These are phyloP conservation scores for Hypercompe scribonia DNA, from an alignment of 2,888 invertebrate genomes.

Conservation along the genomic window DNA sequence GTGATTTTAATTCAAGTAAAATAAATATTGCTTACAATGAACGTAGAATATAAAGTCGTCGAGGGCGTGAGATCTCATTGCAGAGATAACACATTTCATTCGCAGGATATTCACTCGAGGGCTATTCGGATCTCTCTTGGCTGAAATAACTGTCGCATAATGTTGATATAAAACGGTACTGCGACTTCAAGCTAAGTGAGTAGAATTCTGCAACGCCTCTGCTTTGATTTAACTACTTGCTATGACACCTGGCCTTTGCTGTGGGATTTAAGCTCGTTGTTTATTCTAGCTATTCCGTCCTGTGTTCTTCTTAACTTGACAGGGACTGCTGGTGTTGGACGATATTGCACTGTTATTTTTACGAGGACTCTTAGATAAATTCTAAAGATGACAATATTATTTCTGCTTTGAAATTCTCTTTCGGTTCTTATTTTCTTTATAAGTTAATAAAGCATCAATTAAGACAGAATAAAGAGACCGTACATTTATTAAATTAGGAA, in stretches of 20 bases:
- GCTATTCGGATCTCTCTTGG: constrained; percentile 69
- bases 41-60: constrained; percentile 37
- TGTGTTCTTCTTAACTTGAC: constrained; percentile 25
- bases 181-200: constrained; percentile 58
- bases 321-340: constrained; percentile 21
- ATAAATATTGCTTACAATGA: constrained; percentile 32
- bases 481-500: neutral
- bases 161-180: constrained; percentile 71
- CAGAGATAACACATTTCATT: constrained; percentile 67
- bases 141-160: constrained; percentile 81
- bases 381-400: neutral
- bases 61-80: constrained; percentile 29
- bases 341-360: constrained; percentile 8
- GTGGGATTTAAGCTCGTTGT: constrained; percentile 38
- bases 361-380: constrained; percentile 1
- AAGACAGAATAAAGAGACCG: neutral
- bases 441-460: neutral
- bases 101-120: constrained; percentile 70
- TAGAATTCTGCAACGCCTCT: constrained; percentile 47
- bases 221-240: constrained; percentile 49
- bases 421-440: neutral
- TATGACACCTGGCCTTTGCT: constrained; percentile 43
- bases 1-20: constrained; percentile 36
- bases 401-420: neutral
- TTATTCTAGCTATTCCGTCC: constrained; percentile 39